A percentile compares a stretch with the other conserved stretches of the same genome.
These are phyloP conservation scores for Clinocottus analis DNA, from an alignment of 2,113 vertebrate genomes.

Conservation along the genomic window DNA sequence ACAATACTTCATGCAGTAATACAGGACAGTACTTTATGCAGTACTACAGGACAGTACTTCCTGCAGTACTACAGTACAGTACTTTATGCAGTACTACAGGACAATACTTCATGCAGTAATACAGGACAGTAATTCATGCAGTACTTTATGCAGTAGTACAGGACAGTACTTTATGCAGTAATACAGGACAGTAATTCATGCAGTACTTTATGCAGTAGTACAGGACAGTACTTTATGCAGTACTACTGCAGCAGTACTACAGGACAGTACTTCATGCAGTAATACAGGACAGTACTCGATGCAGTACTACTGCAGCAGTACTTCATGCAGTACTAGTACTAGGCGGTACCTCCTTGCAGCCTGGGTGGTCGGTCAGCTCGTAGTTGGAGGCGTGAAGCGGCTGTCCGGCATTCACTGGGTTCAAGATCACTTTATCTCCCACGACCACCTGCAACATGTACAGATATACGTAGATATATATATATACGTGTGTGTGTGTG, in stretches of 20 bases:
- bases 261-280: too few species aligned
- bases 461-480: too few species aligned
- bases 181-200: too few species aligned
- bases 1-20: not conserved
- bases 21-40: not conserved
- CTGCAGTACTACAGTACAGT: too few species aligned
- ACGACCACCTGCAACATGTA: conserved; percentile 68
- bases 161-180: too few species aligned
- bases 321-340: not conserved
- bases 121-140: too few species aligned
- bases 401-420: conserved; percentile 76
- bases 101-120: too few species aligned
- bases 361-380: conserved; percentile 70
- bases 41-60: too few species aligned
- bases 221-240: not conserved
- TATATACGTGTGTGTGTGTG: not conserved
- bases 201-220: not conserved
- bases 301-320: too few species aligned
- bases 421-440: conserved; percentile 77
- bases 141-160: not conserved
- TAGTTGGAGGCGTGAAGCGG: conserved; percentile 76
- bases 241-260: not conserved
- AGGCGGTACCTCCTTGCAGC: conserved; percentile 61
- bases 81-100: too few species aligned
- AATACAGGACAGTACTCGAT: too few species aligned